phyloP scores from a whole-genome alignment of 2,888 invertebrate species.

The Agrenia bidenticulata region DNA sequence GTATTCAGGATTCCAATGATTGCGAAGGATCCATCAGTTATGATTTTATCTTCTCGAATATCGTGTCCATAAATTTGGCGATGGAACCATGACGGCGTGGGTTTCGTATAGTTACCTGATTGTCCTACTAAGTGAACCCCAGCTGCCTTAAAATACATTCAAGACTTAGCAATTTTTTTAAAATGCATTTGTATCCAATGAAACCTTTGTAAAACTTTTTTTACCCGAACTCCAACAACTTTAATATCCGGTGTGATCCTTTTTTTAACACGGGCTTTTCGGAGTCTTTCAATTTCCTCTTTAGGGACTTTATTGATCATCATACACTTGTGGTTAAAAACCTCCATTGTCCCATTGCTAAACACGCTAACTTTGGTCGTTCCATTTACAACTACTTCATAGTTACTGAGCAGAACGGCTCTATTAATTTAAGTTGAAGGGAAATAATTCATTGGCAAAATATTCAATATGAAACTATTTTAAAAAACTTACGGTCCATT shows the following conservation, averaged over 20 bases:
- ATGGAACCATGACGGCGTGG: neutral
- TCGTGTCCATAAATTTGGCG: slow-evolving; percentile 1
- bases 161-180: too few relatives aligned
- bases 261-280: neutral
- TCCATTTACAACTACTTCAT: slow-evolving; percentile 6
- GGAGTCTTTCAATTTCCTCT: neutral
- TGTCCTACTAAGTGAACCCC: slow-evolving; percentile 15
- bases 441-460: too few relatives aligned
- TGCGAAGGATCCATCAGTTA: slow-evolving; percentile 15
- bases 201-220: too few relatives aligned
- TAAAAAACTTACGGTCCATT: slow-evolving; percentile 23
- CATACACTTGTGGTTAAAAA: slow-evolving; percentile 8
- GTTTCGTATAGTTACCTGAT: neutral
- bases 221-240: neutral
- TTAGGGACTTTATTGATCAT: slow-evolving; percentile 2
- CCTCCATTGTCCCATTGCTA: slow-evolving; percentile 1
- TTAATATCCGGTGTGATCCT: neutral
- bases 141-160: neutral
- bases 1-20: neutral
- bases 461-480: neutral
- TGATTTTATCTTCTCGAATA: neutral
- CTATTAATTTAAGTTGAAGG: neutral
- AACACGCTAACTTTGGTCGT: neutral
- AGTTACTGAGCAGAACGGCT: neutral
- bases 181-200: too few relatives aligned